Conservation (phyloP, 2,113 vertebrate genomes). For the Actenoides lindsayi region DNA sequence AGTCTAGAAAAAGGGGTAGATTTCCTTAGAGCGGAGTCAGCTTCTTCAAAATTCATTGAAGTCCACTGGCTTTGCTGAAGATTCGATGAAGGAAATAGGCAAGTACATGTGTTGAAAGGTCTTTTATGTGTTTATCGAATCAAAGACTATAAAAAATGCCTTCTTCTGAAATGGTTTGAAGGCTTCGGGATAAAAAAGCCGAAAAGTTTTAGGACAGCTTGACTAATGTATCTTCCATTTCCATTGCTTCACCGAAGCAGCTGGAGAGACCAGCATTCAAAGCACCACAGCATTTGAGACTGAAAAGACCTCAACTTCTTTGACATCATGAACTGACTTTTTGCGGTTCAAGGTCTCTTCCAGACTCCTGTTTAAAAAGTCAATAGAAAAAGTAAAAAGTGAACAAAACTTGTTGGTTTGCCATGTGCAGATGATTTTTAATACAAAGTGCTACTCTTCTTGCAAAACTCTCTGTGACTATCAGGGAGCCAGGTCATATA, state of each 20-base stretch:
- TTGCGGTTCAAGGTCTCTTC: background rate
- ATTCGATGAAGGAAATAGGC: background rate
- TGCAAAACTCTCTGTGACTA: background rate
- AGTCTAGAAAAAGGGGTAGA: background rate
- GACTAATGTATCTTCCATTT: conserved; percentile 4
- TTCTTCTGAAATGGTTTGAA: background rate
- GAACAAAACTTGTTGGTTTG: background rate
- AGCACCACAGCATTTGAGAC: background rate
- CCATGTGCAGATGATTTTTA: background rate
- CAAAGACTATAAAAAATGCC: background rate
- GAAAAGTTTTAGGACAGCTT: conserved; percentile 24
- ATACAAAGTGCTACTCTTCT: background rate
- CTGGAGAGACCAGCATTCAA: background rate
- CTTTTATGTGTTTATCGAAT: background rate
- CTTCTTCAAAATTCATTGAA: background rate
- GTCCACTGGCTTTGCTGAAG: background rate
- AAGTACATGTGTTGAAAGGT: background rate
- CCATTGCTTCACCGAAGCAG: background rate
- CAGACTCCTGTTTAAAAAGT: background rate
- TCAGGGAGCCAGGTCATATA: background rate
- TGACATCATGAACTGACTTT: background rate
- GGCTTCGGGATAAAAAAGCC: background rate
- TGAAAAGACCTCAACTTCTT: background rate
- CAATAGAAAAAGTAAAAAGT: background rate
- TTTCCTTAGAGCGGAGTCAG: background rate